These are phyloP conservation scores for Melieria crassipennis DNA, from an alignment of 2,888 invertebrate species.

Conservation along the genomic window DNA sequence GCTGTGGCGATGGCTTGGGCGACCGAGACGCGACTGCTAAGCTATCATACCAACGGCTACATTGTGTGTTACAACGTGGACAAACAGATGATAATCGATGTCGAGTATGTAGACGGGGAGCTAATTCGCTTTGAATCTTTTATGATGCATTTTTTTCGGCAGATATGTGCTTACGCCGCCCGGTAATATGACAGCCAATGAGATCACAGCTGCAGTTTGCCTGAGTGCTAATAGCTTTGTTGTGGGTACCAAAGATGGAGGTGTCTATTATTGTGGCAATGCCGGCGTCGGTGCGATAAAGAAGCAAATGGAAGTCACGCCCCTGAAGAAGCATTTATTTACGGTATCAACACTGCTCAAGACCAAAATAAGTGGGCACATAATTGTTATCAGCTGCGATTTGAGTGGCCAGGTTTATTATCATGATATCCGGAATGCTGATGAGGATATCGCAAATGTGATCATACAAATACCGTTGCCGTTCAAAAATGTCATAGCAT, in stretches of 20 bases:
- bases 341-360: slow-evolving; percentile 54
- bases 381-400: slow-evolving; percentile 61
- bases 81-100: slow-evolving; percentile 41
- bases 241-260: slow-evolving; percentile 60
- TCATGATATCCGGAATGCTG: slow-evolving; percentile 55
- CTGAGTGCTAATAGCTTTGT: slow-evolving; percentile 55
- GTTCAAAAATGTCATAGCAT: slow-evolving; percentile 60
- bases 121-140: not conserved
- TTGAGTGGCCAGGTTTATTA: slow-evolving; percentile 62
- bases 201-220: slow-evolving; percentile 53
- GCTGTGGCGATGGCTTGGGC: slow-evolving; percentile 62
- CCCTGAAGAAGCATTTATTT: slow-evolving; percentile 59
- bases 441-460: slow-evolving; percentile 53
- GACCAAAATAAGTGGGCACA: slow-evolving; percentile 48
- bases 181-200: slow-evolving; percentile 31
- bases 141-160: slow-evolving; percentile 1
- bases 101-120: slow-evolving; percentile 36
- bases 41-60: slow-evolving; percentile 59
- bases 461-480: slow-evolving; percentile 62
- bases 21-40: slow-evolving; percentile 53
- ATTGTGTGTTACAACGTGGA: slow-evolving; percentile 57
- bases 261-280: slow-evolving; percentile 56
- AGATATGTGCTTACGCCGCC: slow-evolving; percentile 38
- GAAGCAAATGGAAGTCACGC: slow-evolving; percentile 49
- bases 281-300: slow-evolving; percentile 38